Conservation (phyloP, 2,797 vertebrate genomes). For the Octomys mimax region DNA sequence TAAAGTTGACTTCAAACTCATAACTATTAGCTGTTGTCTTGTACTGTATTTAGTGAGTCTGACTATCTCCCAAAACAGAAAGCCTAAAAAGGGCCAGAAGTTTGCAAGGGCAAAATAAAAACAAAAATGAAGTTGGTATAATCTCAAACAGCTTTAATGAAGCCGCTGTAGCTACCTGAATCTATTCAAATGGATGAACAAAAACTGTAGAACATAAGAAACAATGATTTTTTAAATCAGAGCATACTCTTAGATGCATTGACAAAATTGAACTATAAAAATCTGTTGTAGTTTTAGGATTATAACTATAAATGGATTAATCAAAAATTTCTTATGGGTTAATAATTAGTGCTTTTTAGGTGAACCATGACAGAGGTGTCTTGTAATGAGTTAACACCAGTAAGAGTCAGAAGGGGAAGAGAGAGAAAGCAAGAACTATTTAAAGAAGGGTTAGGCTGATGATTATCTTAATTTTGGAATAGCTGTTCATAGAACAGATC, state of each 20-base stretch:
- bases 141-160: background rate
- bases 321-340: background rate
- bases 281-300: background rate
- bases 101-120: background rate
- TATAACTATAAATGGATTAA: background rate
- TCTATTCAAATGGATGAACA: background rate
- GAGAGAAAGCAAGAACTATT: background rate
- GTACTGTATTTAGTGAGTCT: background rate
- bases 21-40: background rate
- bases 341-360: background rate
- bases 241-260: background rate
- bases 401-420: background rate
- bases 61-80: background rate
- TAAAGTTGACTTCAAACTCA: too few species aligned
- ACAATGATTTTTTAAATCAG: background rate
- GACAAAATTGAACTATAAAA: background rate
- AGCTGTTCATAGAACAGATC: background rate
- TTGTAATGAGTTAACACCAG: background rate
- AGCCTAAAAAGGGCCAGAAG: background rate
- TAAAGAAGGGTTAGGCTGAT: background rate
- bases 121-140: background rate
- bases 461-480: background rate
- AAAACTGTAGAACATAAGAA: background rate
- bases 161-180: background rate
- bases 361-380: background rate